Evolutionary conservation across 2,888 invertebrate genomes (phyloP), one percentile per base, ranked within the genome.

Genomic region (Caenorhabditis zanzibari): DNA sequence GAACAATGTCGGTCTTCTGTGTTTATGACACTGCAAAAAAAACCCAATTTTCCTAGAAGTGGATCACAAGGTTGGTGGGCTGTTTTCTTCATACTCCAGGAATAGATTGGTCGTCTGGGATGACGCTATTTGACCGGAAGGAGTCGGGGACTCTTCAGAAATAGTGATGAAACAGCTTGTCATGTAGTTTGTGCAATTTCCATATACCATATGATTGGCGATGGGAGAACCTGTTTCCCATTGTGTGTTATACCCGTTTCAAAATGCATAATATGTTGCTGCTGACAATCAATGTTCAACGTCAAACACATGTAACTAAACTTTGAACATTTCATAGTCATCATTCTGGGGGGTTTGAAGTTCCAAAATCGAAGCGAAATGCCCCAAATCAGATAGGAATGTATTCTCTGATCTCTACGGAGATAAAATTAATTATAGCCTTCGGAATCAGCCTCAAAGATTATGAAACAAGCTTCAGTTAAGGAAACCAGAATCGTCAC

Each of bases 401-500:
- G 24, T 63, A 63, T 63, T 63, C 44, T 63, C 19, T 63, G 63
- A 44, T 44, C 63, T 44, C 63, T 63, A 41, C 47, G 47, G 64
- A 64, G 64, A 64, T 64, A 64, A n/a, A 38, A 22, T 4, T 47
- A 64, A 64, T 64, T 64, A 64, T 64, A 47, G 28, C 47, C 44
- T 63, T 41, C n/a, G n/a, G n/a, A n/a, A n/a, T n/a, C n/a, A 26
- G 63, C 63, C 47, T 47, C 64, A 64, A 64, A 64, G 64, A 64
- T 64, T 49, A 64, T 64, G n/a, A 64, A 64, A 64, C 64, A 49
- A 64, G 64, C 64, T 63, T n/a, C 44, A 64, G n/a, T 64, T 24
- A 26, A n/a, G 49, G 47, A 19, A 47, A 64, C 64, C 47, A 64
- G 47, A 64, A 47, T 28, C 19, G 24, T 26, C 16, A 10, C 14